phyloP scores from a whole-genome alignment of 2,113 vertebrate genomes.

The Mormyrus iriodes region DNA sequence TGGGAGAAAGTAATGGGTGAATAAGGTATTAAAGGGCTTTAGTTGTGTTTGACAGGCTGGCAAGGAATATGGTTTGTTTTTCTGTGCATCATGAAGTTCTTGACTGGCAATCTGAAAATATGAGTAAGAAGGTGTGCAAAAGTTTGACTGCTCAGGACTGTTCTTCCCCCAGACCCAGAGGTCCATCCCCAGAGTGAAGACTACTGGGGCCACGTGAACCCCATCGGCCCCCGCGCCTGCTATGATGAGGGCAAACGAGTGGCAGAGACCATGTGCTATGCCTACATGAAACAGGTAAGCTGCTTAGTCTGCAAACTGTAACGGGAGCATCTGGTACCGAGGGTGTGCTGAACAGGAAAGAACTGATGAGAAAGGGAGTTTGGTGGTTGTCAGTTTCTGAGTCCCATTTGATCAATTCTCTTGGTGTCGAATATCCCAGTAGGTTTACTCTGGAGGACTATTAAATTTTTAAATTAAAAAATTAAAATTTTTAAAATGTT shows the following conservation, averaged over 20 bases:
- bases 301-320: neutral
- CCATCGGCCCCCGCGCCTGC: conserved; percentile 91
- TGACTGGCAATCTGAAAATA: neutral
- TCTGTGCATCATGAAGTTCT: neutral
- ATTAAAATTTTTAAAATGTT: neutral
- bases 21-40: neutral
- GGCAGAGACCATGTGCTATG: conserved; percentile 98
- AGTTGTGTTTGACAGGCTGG: neutral
- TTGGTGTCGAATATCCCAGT: neutral
- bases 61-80: neutral
- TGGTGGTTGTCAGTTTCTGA: neutral
- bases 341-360: neutral
- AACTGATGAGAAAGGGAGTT: neutral
- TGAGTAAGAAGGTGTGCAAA: neutral
- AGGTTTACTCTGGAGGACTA: neutral
- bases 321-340: neutral
- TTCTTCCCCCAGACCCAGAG: conserved; percentile 75
- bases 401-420: neutral
- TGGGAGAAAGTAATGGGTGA: neutral
- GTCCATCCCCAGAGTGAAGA: conserved; percentile 96
- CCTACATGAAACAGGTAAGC: conserved; percentile 96
- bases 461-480: no score
- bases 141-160: neutral
- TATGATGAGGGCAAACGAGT: conserved; percentile 97
- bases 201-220: conserved; percentile 98